A percentile compares a stretch with the other conserved stretches of the same genome.
phyloP scores from a whole-genome alignment of 2,113 vertebrate genomes.

The Aix galericulata region DNA sequence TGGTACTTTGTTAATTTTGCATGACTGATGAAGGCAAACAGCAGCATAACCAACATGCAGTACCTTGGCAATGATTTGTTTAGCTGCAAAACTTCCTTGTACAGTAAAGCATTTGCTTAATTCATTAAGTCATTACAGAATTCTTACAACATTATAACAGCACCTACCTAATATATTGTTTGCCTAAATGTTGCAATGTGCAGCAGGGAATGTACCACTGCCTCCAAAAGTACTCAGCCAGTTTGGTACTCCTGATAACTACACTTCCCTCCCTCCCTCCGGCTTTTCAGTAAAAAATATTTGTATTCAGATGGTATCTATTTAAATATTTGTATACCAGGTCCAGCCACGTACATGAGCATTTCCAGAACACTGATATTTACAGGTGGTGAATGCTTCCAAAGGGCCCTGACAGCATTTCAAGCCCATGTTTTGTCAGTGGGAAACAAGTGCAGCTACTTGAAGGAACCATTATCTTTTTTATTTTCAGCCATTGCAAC shows the following conservation, averaged over 20 bases:
- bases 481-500: accelerated
- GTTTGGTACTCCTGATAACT: neutral
- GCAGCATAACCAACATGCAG: neutral
- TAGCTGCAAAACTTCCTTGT: conserved; percentile 27
- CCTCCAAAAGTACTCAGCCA: accelerated
- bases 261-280: neutral
- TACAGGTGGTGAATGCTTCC: neutral
- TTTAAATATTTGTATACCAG: conserved; percentile 37
- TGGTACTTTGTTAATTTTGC: neutral
- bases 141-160: neutral
- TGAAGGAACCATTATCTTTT: neutral
- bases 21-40: neutral
- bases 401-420: neutral
- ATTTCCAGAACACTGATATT: neutral
- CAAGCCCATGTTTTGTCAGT: neutral
- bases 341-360: neutral
- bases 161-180: neutral
- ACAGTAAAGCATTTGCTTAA: neutral
- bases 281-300: conserved; percentile 9
- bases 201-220: neutral
- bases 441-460: neutral
- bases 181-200: neutral
- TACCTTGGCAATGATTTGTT: neutral
- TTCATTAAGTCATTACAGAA: neutral
- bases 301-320: conserved; percentile 45